A percentile compares a stretch with the other conserved stretches of the same genome.
phyloP scores from a whole-genome alignment of 2,888 invertebrate genomes.

The Macrosiphum euphorbiae region DNA sequence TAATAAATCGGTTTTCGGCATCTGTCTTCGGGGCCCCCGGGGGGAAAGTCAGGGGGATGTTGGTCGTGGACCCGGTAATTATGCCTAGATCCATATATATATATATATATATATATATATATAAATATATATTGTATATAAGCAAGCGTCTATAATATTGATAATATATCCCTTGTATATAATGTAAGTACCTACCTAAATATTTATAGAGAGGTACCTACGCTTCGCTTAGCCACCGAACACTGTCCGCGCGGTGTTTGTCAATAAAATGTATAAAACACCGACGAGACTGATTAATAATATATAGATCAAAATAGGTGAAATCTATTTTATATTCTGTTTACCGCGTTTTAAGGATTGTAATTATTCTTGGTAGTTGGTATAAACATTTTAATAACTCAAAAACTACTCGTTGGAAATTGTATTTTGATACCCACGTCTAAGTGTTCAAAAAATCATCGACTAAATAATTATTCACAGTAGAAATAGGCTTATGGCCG shows the following conservation, averaged over 20 bases:
- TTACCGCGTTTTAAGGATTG: too few species aligned
- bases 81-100: background rate
- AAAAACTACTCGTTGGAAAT: too few species aligned
- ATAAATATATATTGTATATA: background rate
- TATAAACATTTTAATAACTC: too few species aligned
- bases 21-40: background rate
- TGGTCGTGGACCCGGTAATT: background rate
- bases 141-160: background rate
- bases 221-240: background rate
- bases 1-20: slow-evolving; percentile 34
- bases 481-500: too few species aligned
- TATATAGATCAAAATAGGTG: too few species aligned
- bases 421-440: too few species aligned
- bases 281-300: background rate
- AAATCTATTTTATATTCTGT: too few species aligned
- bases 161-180: background rate
- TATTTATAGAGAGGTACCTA: background rate
- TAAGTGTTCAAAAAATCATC: too few species aligned
- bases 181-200: background rate
- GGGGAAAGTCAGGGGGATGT: background rate
- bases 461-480: too few species aligned
- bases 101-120: background rate
- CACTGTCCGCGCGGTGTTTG: background rate
- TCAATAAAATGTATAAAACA: background rate
- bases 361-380: too few species aligned